Evolutionary conservation across 2,113 vertebrate genomes (phyloP), one percentile per base, ranked within the genome.

Genomic region (Notechis scutatus): DNA sequence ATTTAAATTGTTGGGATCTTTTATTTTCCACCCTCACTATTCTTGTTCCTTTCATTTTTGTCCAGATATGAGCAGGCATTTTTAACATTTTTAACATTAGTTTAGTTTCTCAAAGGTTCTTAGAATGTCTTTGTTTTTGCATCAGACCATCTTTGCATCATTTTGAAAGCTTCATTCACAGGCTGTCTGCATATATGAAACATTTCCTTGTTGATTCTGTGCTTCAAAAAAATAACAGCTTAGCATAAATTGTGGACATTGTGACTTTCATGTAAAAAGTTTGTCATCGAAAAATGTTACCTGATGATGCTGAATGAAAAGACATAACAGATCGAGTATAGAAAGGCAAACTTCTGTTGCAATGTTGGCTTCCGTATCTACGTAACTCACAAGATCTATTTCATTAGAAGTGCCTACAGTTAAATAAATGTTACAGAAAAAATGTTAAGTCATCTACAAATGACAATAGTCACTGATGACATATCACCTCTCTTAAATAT

Each of bases 271-370:
- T 69, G 24, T 54, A 85, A 85, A 89, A 55, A 45, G 39, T 88
- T 23, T 56, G 81, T 89, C 93, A 93, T 89, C 89, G 0, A 39
- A 47, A 92, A 88, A 87, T 92, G 87, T 93, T 93, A 99, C 99
- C 98, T 99, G 99, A 96, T 99, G 98, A 94, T 98, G 98, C 87
- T 99, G 97, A 90, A 98, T 98, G 96, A 99, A 99, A 95, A 99
- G 99, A 94, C 98, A 98, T 2, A 99, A 94, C 1, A 99, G 97
- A 94, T 99, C 99, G 81, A 99, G 97, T 93, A 99, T 98, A 5
- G 98, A 99, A 81, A 99, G 98, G 39, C 98, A 96, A 90, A 99
- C 99, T 93, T 99, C 99, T 0, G 99, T 99, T 52, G 99, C 98
- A 92, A 98, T 97, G 91, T 99, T 99, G 26, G 99, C 99, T 93